These are phyloP conservation scores for Eciton burchellii DNA, from an alignment of 1,140 invertebrate genomes.

Conservation along the genomic window DNA sequence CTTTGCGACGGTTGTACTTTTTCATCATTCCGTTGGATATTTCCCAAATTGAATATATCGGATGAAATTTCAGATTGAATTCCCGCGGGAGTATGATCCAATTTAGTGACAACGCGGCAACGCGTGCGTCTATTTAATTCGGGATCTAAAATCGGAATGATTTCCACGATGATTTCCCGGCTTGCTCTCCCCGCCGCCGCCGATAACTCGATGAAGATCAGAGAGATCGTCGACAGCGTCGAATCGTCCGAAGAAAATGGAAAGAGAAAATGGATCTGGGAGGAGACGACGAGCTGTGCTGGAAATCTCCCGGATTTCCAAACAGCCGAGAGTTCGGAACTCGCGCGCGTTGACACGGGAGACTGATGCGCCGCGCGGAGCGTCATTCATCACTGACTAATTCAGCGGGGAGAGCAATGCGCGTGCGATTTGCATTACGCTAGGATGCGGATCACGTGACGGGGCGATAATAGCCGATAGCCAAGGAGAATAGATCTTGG, in stretches of 20 bases:
- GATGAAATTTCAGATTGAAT: constrained; percentile 8
- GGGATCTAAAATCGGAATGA: background rate
- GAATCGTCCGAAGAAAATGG: too few species aligned
- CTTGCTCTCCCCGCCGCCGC: too few species aligned
- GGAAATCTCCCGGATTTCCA: too few species aligned
- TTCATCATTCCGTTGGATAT: constrained; percentile 13
- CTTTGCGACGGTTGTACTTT: background rate
- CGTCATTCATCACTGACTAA: constrained; percentile 10
- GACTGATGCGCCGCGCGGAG: background rate
- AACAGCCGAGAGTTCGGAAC: background rate
- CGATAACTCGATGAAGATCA: too few species aligned
- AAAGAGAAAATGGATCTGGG: too few species aligned
- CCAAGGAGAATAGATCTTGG: constrained; percentile 18
- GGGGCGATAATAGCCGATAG: background rate
- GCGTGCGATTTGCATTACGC: constrained; percentile 30
- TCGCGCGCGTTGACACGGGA: background rate
- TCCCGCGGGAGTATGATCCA: background rate
- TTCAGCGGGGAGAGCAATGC: background rate
- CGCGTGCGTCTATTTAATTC: background rate
- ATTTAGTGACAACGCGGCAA: background rate
- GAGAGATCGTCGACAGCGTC: too few species aligned
- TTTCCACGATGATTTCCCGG: too few species aligned
- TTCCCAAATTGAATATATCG: background rate
- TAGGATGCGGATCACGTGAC: background rate
- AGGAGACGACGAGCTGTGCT: too few species aligned